Evolutionary conservation across 2,797 vertebrate species (phyloP), one percentile per base, ranked within the genome.

Genomic region (Austrolebias charrua): DNA sequence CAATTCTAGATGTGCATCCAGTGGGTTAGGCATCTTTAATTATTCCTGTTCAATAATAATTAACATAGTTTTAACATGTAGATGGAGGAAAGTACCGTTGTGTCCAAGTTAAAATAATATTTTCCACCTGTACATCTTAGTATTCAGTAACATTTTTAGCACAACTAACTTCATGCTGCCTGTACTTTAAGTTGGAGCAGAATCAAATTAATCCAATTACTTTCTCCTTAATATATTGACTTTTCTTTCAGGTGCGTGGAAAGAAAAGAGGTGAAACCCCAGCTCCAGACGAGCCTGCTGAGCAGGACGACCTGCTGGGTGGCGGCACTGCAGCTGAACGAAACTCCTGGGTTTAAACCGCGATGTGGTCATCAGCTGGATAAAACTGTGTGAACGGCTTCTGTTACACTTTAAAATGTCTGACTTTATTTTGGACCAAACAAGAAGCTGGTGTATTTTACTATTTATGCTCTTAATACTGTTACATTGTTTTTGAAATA

Each of bases 241-340:
- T 13, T 0, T 9, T 16, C 20, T 82, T 88, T 55, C 80, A 93
- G 90, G 89, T 91, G 55, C 85, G 77, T 1, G 47, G 90, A 28
- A 74, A 80, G 24, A 50, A 42, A 40, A 20, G 43, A 4, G 43
- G 5, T 15, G 73, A 74, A 66, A 42, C 16, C 16, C 4, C 55
- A 4, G 2, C 12, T 8, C 8, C 40, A 0, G 42, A 20, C 0
- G 84, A 77, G 20, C 65, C 84, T 0, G 73, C 70, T 5, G 93
- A 93, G 67, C 81, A 76, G 48, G 84, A 89, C 0, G 90, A 92
- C 0, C 87, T 93, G 28, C 80, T 93, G 68, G 71, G 82, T 0
- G 0, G 52, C 0, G 14, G 16, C 61, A 0, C 74, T 0, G 50
- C 64, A 5, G 68, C 5, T 13, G 72, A 57, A 35, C 83, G 67